Evolutionary conservation across 2,888 invertebrate species (phyloP).

Genomic region (Sepioteuthis lessoniana): DNA sequence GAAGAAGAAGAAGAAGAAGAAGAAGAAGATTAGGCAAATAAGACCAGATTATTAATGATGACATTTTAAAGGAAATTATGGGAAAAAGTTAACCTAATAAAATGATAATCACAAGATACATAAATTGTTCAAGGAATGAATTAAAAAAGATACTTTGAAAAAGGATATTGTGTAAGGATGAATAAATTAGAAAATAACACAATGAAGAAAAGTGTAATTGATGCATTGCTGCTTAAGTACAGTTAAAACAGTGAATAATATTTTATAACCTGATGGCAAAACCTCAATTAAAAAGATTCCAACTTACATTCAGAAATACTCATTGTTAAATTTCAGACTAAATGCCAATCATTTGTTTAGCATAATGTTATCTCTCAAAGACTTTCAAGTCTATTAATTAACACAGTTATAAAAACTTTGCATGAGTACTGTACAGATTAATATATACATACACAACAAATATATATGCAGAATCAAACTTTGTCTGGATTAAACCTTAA

Average conservation of each 20-base stretch:
- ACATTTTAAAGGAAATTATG: background rate
- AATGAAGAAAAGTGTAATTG: background rate
- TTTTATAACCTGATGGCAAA: too few relatives aligned
- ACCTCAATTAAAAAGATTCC: too few relatives aligned
- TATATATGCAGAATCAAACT: background rate
- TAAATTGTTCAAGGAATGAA: background rate
- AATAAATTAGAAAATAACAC: background rate
- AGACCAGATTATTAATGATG: background rate
- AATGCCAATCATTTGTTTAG: too few relatives aligned
- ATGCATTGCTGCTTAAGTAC: too few relatives aligned
- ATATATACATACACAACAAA: background rate
- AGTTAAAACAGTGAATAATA: too few relatives aligned
- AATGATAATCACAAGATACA: background rate
- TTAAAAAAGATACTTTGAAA: background rate
- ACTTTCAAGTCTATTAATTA: too few relatives aligned
- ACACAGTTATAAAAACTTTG: too few relatives aligned
- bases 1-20: background rate
- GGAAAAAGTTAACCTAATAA: background rate
- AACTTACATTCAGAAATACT: too few relatives aligned
- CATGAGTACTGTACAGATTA: too few relatives aligned
- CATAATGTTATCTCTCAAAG: too few relatives aligned
- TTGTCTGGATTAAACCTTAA: background rate
- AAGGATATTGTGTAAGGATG: background rate
- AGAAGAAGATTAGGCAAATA: conserved; percentile 14
- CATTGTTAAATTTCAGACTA: too few relatives aligned